Base-by-base conservation (phyloP, 2,113 vertebrate genomes). In the Arenaria interpres region DNA sequence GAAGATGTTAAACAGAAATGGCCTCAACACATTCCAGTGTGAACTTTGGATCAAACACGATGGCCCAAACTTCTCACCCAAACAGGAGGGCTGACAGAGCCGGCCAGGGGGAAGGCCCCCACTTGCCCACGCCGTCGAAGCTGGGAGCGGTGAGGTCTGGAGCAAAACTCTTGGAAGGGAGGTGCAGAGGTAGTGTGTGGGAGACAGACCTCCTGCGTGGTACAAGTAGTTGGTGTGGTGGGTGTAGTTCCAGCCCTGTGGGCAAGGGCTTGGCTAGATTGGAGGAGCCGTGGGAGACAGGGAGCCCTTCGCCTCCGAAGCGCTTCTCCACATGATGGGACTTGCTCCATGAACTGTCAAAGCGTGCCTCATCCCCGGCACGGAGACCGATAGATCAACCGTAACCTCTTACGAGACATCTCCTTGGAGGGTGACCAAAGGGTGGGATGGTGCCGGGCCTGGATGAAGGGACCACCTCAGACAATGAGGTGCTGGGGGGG, bases 361-460 rank as follows among this genome's bases (percentile, higher is more conserved):
- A 63, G 33, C 0, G 1, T 4, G 37, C 24, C 21, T 53, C 5
- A 0, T 18, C 48, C 67, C 63, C 0, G 5, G 17, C 5, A 2
- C 9, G 33, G 54, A 10, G 21, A 13, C 37, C 6, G 54, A 10
- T 2, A 7, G 39, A 12, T 33, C 6, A 24, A 14, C 32, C 6
- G 2, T 4, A 35, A 28, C 23, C 37, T 32, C 37, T 32, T 14
- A 15, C 0, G 2, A 51, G 39, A 9, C 2, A 2, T 9, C 32
- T 43, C 7, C 1, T 4, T 15, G 45, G 69, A 48, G 27, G 37
- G 59, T 43, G 76, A 43, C 18, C n/a, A 24, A 21, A 14, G 41
- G 39, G 39, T 56, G 16, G 10, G 10, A 15, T 4, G 6, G 24
- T 2, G 5, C 48, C 7, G 43, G 56, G 41, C 15, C 23, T 2